Evolutionary conservation across 2,888 invertebrate species (phyloP), one percentile per base, ranked within the genome.

Genomic region (Xestia ashworthii): DNA sequence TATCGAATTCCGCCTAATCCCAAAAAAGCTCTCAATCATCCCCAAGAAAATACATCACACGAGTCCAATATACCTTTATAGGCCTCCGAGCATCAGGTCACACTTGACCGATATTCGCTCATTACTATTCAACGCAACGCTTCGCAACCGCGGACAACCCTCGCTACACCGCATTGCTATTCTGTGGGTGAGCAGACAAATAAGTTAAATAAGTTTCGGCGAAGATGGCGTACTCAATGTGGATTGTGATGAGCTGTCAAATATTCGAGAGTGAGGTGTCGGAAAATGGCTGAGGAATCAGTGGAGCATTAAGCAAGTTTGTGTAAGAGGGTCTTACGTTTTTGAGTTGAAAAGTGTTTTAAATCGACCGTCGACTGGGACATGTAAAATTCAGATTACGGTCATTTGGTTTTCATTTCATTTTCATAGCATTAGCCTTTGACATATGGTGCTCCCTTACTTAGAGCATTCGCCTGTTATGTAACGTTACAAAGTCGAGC

Each of bases 151-250:
- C 72, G 67, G 84, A n/a, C 74, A 80, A 69, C 76, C 74, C 79
- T 80, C 82, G 75, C 74, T 55, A 67, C 67, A 53, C 60, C 53
- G 16, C 78, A 84, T 86, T 82, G 73, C 74, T 86, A 87, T 87
- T 82, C 87, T 55, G 73, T 9, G 22, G 48, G 58, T 74, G 79
- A 60, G 58, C 62, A 80, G 81, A 87, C 87, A 88, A 87, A 87
- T 88, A 88, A 88, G 82, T 82, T 86, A 88, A 87, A 88, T 73
- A 87, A 88, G 83, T 88, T 87, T 82, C 60, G 53, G 68, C 50
- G 58, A 75, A 81, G 87, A 87, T 88, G 76, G 75, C 83, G 76
- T 44, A 87, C 80, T 84, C 81, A 71, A 76, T 71, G 81, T 81
- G 85, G 81, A 74, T 85, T 79, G 80, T 74, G 81, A 87, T 86